Conservation (phyloP, 1,140 invertebrate species). For the Orchestia grillus region DNA sequence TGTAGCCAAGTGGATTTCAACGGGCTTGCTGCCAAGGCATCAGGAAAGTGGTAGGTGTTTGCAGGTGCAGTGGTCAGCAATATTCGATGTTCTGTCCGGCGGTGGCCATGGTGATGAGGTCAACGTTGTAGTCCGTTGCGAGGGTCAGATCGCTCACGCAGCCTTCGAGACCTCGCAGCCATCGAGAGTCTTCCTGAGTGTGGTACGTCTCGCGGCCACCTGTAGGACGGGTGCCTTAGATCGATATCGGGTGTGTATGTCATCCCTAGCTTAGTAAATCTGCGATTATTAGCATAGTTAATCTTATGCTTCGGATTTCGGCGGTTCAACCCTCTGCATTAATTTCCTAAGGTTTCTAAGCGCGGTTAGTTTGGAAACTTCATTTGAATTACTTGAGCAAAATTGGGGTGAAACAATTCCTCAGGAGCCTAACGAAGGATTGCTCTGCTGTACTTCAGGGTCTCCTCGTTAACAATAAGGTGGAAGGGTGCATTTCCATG, state of each 20-base stretch:
- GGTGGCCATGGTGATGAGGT: conserved; percentile 76
- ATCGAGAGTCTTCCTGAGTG: conserved; percentile 79
- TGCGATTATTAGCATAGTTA: neutral
- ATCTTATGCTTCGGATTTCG: neutral
- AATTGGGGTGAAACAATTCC: too few species aligned
- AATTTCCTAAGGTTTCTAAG: too few species aligned
- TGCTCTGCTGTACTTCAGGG: neutral
- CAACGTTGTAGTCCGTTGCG: conserved; percentile 82
- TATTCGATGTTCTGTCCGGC: conserved; percentile 74
- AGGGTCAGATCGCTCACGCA: conserved; percentile 85
- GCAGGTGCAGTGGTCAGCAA: conserved; percentile 68
- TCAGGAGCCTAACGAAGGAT: neutral
- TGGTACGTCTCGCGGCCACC: conserved; percentile 82
- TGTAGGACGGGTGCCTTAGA: conserved; percentile 69
- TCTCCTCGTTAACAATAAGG: neutral
- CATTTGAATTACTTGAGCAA: too few species aligned
- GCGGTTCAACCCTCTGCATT: too few species aligned
- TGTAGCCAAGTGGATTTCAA: neutral
- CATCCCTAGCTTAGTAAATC: neutral
- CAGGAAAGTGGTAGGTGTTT: conserved; percentile 14
- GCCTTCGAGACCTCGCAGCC: conserved; percentile 79
- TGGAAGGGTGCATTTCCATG: neutral
- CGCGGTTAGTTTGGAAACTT: too few species aligned
- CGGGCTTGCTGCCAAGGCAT: conserved; percentile 36
- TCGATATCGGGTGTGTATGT: neutral